phyloP scores from a whole-genome alignment of 2,888 invertebrate genomes.

The Neocrepidodera transversa region DNA sequence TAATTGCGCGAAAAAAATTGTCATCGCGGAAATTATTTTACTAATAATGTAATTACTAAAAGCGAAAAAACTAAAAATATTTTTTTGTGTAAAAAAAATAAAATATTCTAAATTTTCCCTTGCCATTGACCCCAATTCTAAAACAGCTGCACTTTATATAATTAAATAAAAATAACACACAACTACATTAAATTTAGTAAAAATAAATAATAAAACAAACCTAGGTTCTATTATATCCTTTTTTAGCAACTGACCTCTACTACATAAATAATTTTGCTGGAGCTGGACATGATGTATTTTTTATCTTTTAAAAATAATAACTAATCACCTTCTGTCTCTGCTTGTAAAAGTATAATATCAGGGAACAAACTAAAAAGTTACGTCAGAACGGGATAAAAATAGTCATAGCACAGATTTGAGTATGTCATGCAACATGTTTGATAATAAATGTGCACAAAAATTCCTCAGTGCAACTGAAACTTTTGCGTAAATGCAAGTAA shows the following conservation, averaged over 20 bases:
- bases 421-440: conserved; percentile 25
- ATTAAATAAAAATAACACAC: background rate
- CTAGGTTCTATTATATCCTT: conserved; percentile 36
- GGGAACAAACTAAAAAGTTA: conserved; percentile 9
- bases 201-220: conserved; percentile 27
- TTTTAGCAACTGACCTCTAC: conserved; percentile 47
- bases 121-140: too few relatives aligned
- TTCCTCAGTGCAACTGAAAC: conserved; percentile 26
- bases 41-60: too few relatives aligned
- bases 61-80: background rate
- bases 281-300: conserved; percentile 16
- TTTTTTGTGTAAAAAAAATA: too few relatives aligned
- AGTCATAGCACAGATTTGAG: conserved; percentile 38
- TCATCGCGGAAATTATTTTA: too few relatives aligned
- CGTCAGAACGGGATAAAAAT: conserved; percentile 36
- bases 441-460: conserved; percentile 16
- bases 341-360: conserved; percentile 6
- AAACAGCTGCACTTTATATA: background rate
- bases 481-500: conserved; percentile 38
- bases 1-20: too few relatives aligned
- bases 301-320: conserved; percentile 13
- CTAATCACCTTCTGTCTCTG: conserved; percentile 4
- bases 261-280: conserved; percentile 23
- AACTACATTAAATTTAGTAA: background rate
- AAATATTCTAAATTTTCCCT: too few relatives aligned